These are phyloP conservation scores for Tachystola acroxantha DNA, from an alignment of 2,888 invertebrate genomes.

Conservation along the genomic window DNA sequence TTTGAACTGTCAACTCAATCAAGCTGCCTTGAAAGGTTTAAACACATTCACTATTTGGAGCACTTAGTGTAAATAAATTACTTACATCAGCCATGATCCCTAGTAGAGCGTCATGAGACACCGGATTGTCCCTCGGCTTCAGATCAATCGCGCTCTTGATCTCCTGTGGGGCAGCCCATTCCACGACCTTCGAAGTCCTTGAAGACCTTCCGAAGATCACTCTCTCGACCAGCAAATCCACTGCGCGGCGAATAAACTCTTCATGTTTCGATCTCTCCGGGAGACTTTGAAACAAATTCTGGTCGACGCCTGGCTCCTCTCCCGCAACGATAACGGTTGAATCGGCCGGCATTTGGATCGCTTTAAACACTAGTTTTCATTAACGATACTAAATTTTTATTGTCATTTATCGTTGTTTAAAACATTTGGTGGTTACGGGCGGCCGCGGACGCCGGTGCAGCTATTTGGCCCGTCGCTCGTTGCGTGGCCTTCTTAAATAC, in stretches of 20 bases:
- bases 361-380: slow-evolving; percentile 27
- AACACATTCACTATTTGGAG: no score
- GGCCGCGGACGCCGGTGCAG: slow-evolving; percentile 48
- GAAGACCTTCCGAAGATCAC: slow-evolving; percentile 87
- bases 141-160: slow-evolving; percentile 83
- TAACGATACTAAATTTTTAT: slow-evolving; percentile 29
- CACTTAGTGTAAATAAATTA: slow-evolving; percentile 6
- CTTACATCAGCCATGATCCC: slow-evolving; percentile 84
- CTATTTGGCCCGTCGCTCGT: slow-evolving; percentile 52
- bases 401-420: slow-evolving; percentile 31
- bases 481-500: slow-evolving; percentile 70
- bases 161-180: slow-evolving; percentile 88
- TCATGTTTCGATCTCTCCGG: slow-evolving; percentile 82
- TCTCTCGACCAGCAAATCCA: slow-evolving; percentile 84
- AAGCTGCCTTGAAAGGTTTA: no score
- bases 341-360: slow-evolving; percentile 61
- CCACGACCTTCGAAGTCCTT: slow-evolving; percentile 85
- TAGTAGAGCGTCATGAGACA: slow-evolving; percentile 83
- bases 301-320: slow-evolving; percentile 44
- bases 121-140: slow-evolving; percentile 75
- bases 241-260: slow-evolving; percentile 83
- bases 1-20: no score
- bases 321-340: slow-evolving; percentile 58
- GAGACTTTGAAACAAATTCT: slow-evolving; percentile 75
- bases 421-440: slow-evolving; percentile 38